Evolutionary conservation across 2,797 vertebrate genomes (phyloP), one percentile per base, ranked within the genome.

Genomic region (Heliangelus exortis): DNA sequence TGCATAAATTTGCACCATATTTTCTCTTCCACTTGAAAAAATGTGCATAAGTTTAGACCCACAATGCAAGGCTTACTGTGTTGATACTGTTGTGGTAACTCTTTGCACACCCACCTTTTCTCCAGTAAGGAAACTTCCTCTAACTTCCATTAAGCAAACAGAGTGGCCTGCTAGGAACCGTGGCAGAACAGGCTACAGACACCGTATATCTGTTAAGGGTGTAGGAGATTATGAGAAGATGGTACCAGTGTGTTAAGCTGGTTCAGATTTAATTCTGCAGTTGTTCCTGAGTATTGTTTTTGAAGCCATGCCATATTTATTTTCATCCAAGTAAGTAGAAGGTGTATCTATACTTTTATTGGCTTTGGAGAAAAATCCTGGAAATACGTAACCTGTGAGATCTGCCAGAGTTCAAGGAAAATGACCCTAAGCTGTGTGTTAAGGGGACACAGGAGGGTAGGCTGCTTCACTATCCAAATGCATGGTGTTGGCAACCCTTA

Each of bases 11-110:
- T 73, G 16, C 62, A 91, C 21, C 15, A 2, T 51, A 18, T 14
- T 88, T 90, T 91, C 21, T 72, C 91, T 87, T 66, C 66, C 41
- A 36, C 61, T 94, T 91, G 72, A 77, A 95, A 89, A 91, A 71
- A 12, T 3, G 7, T 22, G 4, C 5, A 0, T 73, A 41, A 36
- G 23, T 45, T 26, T 80, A 20, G 45, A 69, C 36, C 23, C 58
- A 29, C 61, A 59, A 5, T 31, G 26, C 8, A 71, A 93, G 69
- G 41, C 61, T 9, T 57, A 36, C 11, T 8, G 1, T 50, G 84
- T 53, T 86, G 5, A 4, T 41, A 8, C 4, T 86, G 31, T 48
- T 76, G 41, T 22, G n/a, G 28, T 33, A 12, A 33, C 15, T 55
- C 17, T 29, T n/a, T 39, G 34, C 33, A 16, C 20, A 8, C 10